phyloP scores from a whole-genome alignment of 2,113 vertebrate species.

The Fukomys damarensis region DNA sequence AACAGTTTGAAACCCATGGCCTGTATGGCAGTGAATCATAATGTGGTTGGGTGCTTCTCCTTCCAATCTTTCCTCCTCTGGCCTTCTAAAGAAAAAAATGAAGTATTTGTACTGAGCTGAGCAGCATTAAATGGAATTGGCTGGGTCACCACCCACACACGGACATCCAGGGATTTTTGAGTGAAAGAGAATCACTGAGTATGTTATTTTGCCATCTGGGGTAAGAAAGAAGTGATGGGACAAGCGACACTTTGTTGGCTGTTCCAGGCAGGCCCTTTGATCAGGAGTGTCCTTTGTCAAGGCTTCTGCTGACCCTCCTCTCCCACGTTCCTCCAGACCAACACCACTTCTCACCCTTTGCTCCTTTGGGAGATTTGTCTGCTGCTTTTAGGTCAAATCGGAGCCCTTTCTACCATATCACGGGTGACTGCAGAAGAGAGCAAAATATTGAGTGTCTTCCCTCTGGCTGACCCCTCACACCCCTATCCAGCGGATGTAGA shows the following conservation, averaged over 20 bases:
- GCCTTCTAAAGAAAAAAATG: background rate
- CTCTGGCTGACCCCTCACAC: slow-evolving; percentile 39
- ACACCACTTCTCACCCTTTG: slow-evolving; percentile 61
- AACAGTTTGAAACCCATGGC: background rate
- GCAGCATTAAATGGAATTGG: slow-evolving; percentile 50
- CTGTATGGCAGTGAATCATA: background rate
- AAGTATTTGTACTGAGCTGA: background rate
- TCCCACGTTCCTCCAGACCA: slow-evolving; percentile 54
- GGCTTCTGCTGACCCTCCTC: background rate
- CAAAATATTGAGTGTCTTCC: slow-evolving; percentile 59
- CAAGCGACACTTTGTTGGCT: slow-evolving; percentile 71
- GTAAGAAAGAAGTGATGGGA: slow-evolving; percentile 62
- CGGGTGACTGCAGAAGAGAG: slow-evolving; percentile 61
- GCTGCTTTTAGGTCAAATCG: slow-evolving; percentile 13
- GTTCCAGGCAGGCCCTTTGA: slow-evolving; percentile 78
- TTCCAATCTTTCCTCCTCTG: background rate
- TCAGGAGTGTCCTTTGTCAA: slow-evolving; percentile 60
- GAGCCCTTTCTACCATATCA: slow-evolving; percentile 55
- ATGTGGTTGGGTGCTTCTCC: fast-evolving
- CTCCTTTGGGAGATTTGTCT: slow-evolving; percentile 49
- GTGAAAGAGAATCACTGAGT: slow-evolving; percentile 78
- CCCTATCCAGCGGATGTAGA: slow-evolving; percentile 87
- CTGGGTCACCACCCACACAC: slow-evolving; percentile 71
- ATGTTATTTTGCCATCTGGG: slow-evolving; percentile 76
- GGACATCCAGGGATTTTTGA: slow-evolving; percentile 72